Percentiles rank a stretch among this genome's conserved stretches.
Evolutionary conservation across 2,113 vertebrate species (phyloP).

Genomic region (cat (Felis catus)): DNA sequence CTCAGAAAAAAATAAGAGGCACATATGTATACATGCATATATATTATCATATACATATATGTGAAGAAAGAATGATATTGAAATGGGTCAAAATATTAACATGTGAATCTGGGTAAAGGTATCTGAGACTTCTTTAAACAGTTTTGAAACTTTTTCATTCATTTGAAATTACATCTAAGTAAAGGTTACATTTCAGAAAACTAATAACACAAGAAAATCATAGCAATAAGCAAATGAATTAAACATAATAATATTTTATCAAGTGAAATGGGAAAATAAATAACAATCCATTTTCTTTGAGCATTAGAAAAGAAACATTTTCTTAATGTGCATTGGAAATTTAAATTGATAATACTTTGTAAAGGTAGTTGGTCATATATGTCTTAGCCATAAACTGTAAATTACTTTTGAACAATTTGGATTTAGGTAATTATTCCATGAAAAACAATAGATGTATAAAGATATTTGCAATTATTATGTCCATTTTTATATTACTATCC

Average conservation of each 20-base stretch:
- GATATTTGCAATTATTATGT: background rate
- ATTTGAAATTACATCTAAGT: background rate
- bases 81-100: background rate
- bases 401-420: background rate
- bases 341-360: background rate
- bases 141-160: background rate
- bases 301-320: background rate
- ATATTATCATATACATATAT: background rate
- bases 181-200: background rate
- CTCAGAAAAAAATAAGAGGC: background rate
- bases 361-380: too few relatives aligned
- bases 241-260: background rate
- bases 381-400: too few relatives aligned
- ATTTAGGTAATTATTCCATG: background rate
- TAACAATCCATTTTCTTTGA: background rate
- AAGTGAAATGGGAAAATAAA: background rate
- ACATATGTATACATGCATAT: background rate
- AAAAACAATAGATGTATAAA: background rate
- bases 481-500: background rate
- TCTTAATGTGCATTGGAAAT: background rate
- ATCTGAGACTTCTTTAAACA: background rate
- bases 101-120: background rate
- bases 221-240: background rate
- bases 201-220: background rate
- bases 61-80: background rate